Evolutionary conservation across 2,888 invertebrate genomes (phyloP).

Genomic region (Pollenia amentaria): DNA sequence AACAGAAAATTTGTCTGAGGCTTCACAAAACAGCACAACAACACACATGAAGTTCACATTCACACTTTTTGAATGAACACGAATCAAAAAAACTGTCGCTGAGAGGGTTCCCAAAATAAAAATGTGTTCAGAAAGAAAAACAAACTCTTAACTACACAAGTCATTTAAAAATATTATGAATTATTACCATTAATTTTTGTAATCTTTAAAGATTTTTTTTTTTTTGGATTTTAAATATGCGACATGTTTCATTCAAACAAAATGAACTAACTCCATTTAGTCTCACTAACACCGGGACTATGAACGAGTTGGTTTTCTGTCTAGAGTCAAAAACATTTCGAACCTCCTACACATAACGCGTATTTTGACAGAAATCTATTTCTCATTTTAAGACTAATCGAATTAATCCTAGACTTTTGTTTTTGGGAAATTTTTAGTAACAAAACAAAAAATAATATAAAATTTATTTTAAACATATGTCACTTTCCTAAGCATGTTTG

Average conservation of each 20-base stretch:
- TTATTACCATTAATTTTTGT: slow-evolving; percentile 50
- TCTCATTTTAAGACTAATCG: slow-evolving; percentile 47
- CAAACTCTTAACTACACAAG: background rate
- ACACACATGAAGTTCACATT: slow-evolving; percentile 40
- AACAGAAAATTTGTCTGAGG: slow-evolving; percentile 27
- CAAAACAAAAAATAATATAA: too few relatives aligned
- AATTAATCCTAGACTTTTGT: slow-evolving; percentile 1
- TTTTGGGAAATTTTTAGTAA: background rate
- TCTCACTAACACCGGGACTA: too few relatives aligned
- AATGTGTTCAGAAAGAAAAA: slow-evolving; percentile 4
- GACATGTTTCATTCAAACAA: slow-evolving; percentile 56
- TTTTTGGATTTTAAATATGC: slow-evolving; percentile 33
- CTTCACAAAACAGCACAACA: slow-evolving; percentile 22
- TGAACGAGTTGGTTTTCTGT: background rate
- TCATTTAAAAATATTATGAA: slow-evolving; percentile 51
- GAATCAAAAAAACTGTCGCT: slow-evolving; percentile 7
- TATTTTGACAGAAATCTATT: slow-evolving; percentile 56
- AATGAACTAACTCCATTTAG: background rate
- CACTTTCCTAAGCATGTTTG: background rate
- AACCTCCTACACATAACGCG: slow-evolving; percentile 3
- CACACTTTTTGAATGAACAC: background rate
- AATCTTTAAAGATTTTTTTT: slow-evolving; percentile 37
- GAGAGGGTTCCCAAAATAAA: slow-evolving; percentile 35
- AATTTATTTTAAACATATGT: slow-evolving; percentile 12
- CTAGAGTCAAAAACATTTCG: background rate